Evolutionary conservation across 2,888 invertebrate genomes (phyloP).

Genomic region (Mythimna impura): DNA sequence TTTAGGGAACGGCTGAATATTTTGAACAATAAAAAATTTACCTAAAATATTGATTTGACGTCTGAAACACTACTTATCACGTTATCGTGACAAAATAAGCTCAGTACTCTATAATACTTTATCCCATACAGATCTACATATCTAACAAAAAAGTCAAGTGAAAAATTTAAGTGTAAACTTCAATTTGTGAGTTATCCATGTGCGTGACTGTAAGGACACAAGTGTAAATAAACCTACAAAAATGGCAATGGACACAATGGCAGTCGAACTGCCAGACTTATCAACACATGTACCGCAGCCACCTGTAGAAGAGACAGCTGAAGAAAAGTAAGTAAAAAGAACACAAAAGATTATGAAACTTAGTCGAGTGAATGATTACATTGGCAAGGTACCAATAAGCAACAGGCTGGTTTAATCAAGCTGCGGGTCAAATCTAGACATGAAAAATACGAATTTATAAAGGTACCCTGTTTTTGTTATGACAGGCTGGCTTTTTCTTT

Average conservation of each 20-base stretch:
- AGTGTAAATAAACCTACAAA: conserved; percentile 68
- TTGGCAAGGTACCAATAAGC: conserved; percentile 51
- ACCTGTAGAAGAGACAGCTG: conserved; percentile 84
- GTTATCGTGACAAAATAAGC: not conserved
- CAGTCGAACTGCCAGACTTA: conserved; percentile 88
- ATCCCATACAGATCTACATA: not conserved
- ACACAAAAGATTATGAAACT: conserved; percentile 21
- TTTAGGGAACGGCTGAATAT: not conserved
- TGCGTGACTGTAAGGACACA: conserved; percentile 61
- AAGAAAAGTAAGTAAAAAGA: conserved; percentile 85
- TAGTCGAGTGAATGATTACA: conserved; percentile 17
- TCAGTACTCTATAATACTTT: conserved; percentile 9
- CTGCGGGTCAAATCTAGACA: not conserved
- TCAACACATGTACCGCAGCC: conserved; percentile 79
- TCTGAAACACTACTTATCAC: conserved; percentile 23
- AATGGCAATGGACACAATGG: conserved; percentile 90
- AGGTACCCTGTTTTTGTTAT: not conserved
- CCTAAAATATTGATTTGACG: not conserved
- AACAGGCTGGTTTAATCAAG: conserved; percentile 51
- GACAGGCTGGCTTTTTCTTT: not conserved
- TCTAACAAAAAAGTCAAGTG: no score
- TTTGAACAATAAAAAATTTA: not conserved
- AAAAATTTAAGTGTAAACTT: conserved; percentile 26
- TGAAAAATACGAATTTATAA: conserved; percentile 6
- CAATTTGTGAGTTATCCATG: conserved; percentile 58